Base-by-base conservation (phyloP, 2,888 invertebrate genomes). In the Aspidapion aeneum region DNA sequence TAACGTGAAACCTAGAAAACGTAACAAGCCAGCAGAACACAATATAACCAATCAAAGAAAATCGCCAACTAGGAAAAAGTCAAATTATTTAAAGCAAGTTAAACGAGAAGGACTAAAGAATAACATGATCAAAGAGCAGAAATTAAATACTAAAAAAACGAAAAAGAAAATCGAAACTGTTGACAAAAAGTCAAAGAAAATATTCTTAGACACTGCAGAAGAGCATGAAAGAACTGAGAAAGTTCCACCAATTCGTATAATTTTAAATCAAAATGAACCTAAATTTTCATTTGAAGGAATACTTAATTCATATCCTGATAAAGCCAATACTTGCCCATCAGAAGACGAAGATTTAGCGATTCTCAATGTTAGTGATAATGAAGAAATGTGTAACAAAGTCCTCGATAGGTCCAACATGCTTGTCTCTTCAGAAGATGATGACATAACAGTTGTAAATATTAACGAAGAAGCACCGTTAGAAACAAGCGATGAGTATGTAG, bases 41-140 rank as follows among this genome's bases (percentile, higher is more conserved):
- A 18, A 56, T 56, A 7, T n/a, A 21, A 55, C 7, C 58, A 62
- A 2, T 55, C 65, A 21, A 67, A 67, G 55, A 12, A 66, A 67
- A 55, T 65, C 67, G n/a, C 65, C 61, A 9, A 61, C 68, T 21
- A 61, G 66, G 66, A 70, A 68, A 60, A 62, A 68, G 51, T 64
- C 66, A 5, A 62, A 71, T 56, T 69, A 67, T 1, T 57, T 58
- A 1, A 71, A 64, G 58, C 67, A 58, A 61, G 65, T 61, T 5
- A 56, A 52, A 52, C n/a, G 21, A 7, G 63, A 50, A 9, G 48
- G 16, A n/a, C 2, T 16, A 17, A 60, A 61, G 35, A 57, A 59
- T 19, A 35, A 55, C 2, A 16, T 17, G 16, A 55, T 55, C 5
- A 56, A 60, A 18, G 50, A 55, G 20, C 51, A 21, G 18, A 22